Conservation (phyloP, 2,113 vertebrate species). For the Chauna torquata region DNA sequence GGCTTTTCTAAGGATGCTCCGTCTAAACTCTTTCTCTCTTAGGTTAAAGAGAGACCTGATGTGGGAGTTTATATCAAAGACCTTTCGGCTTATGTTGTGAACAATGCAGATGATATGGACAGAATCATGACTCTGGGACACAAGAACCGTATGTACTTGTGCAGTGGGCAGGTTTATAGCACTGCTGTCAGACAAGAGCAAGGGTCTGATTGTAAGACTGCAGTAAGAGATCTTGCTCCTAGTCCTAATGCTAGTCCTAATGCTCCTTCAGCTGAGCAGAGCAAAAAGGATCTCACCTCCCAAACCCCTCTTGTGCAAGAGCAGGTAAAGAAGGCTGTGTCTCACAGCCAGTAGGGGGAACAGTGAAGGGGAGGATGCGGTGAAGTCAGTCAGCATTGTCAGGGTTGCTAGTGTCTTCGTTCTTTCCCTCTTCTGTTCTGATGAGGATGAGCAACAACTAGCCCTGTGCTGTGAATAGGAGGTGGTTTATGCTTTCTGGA, state of each 20-base stretch:
- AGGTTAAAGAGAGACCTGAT: slow-evolving; percentile 99
- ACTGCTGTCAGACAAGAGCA: background rate
- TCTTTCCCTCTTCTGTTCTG: background rate
- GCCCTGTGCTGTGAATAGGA: background rate
- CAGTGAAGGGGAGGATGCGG: fast-evolving
- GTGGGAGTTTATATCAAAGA: slow-evolving; percentile 99
- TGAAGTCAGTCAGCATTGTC: background rate
- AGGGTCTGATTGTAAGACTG: background rate
- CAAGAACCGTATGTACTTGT: slow-evolving; percentile 91
- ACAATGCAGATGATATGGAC: slow-evolving; percentile 99
- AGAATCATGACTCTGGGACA: slow-evolving; percentile 97
- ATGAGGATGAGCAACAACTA: background rate
- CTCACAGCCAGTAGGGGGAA: background rate
- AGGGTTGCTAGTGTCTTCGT: background rate
- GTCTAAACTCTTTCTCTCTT: slow-evolving; percentile 44
- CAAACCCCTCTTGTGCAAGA: background rate
- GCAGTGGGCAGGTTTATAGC: background rate
- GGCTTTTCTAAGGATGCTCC: background rate
- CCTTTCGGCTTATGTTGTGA: slow-evolving; percentile 95
- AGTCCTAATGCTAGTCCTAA: background rate
- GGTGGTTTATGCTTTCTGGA: background rate
- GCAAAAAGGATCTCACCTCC: background rate
- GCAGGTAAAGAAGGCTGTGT: background rate
- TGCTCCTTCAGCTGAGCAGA: background rate
- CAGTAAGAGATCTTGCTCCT: background rate